A percentile compares a stretch with the other conserved stretches of the same genome.
Evolutionary conservation across 2,797 vertebrate species (phyloP).

Genomic region (Poeciliopsis presidionis): DNA sequence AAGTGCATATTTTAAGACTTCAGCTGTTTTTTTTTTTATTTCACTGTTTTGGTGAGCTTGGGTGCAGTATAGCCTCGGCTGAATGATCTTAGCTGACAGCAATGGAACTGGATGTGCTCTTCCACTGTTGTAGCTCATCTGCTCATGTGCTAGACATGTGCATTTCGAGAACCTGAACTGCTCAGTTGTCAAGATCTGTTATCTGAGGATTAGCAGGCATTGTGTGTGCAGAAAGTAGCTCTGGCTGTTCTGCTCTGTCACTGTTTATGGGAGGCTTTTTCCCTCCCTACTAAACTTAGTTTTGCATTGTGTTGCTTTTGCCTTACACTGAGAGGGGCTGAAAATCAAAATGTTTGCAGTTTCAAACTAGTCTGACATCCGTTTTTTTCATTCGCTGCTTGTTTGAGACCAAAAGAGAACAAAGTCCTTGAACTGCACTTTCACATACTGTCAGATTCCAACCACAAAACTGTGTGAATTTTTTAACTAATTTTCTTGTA

Average conservation of each 20-base stretch:
- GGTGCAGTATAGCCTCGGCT: background rate
- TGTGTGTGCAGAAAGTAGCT: background rate
- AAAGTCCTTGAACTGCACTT: background rate
- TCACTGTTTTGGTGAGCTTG: background rate
- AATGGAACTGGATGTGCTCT: background rate
- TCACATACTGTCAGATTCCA: background rate
- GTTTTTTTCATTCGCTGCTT: background rate
- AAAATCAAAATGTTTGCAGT: background rate
- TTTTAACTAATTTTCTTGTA: background rate
- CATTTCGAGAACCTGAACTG: slow-evolving; percentile 2
- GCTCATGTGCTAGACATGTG: background rate
- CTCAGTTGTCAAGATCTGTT: background rate
- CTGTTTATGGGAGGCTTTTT: background rate
- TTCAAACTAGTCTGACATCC: background rate
- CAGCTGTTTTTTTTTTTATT: background rate
- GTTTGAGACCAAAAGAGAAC: background rate
- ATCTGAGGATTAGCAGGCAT: slow-evolving; percentile 1
- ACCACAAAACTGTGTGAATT: background rate
- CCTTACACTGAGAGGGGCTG: background rate
- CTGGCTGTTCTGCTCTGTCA: background rate
- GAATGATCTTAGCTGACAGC: slow-evolving; percentile 11
- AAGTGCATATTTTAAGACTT: background rate
- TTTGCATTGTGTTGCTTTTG: background rate
- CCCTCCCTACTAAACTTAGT: background rate
- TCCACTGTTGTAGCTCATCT: background rate